Conservation (phyloP, 2,888 invertebrate genomes). For the Meliscaeva auricollis region DNA sequence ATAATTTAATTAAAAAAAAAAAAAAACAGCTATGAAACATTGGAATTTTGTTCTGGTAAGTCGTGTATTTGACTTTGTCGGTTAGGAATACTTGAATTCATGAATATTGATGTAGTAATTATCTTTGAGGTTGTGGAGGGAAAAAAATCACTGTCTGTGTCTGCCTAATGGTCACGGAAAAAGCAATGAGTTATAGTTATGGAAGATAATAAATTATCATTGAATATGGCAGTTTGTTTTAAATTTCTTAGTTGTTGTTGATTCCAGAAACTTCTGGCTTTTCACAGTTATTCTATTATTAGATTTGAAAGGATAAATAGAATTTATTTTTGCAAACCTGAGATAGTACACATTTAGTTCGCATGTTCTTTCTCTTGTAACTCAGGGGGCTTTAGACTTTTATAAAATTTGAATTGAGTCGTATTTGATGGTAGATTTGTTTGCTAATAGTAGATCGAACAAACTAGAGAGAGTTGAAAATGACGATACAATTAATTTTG, state of each 20-base stretch:
- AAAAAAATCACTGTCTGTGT: constrained; percentile 25
- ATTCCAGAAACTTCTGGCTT: constrained; percentile 7
- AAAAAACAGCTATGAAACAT: constrained; percentile 49
- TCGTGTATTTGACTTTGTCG: background rate
- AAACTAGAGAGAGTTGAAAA: too few species aligned
- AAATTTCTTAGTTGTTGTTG: constrained; percentile 5
- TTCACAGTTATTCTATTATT: too few species aligned
- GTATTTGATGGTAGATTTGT: too few species aligned
- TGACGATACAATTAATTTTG: too few species aligned
- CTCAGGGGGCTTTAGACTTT: too few species aligned
- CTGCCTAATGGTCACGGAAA: constrained; percentile 15
- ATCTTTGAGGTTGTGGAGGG: constrained; percentile 43
- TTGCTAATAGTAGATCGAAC: too few species aligned
- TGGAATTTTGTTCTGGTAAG: constrained; percentile 29
- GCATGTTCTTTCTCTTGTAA: too few species aligned
- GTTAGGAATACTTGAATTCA: constrained; percentile 37
- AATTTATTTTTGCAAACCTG: too few species aligned
- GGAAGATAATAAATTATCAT: constrained; percentile 61
- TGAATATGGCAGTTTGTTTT: constrained; percentile 9
- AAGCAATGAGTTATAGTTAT: constrained; percentile 66
- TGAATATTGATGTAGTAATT: constrained; percentile 65
- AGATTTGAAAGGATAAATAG: too few species aligned
- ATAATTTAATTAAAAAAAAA: constrained; percentile 58
- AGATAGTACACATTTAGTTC: too few species aligned
- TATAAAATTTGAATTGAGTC: too few species aligned